These are phyloP conservation scores for Artibeus lituratus DNA, from an alignment of 2,797 vertebrate species.

Conservation along the genomic window DNA sequence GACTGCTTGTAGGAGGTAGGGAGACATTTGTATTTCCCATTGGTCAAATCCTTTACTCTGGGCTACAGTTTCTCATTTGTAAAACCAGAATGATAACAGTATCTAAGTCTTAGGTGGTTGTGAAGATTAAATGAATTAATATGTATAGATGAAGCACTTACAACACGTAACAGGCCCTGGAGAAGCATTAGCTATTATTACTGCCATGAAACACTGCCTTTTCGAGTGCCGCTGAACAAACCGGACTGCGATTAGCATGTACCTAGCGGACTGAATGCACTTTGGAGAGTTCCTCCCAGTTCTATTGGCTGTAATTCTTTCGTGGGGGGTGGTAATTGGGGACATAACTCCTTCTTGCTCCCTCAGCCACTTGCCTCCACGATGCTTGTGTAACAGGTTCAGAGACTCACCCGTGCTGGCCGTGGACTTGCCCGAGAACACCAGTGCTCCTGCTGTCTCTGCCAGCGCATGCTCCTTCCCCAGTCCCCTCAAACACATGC, in stretches of 20 bases:
- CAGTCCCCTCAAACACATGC: accelerated
- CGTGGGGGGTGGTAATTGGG: background rate
- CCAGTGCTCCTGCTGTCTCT: background rate
- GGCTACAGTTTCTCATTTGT: background rate
- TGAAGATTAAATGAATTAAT: background rate
- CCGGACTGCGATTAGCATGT: background rate
- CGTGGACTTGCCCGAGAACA: background rate
- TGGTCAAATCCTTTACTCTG: background rate
- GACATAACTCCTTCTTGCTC: background rate
- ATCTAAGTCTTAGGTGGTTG: background rate
- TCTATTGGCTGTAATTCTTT: background rate
- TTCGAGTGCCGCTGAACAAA: background rate
- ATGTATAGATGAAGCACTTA: background rate
- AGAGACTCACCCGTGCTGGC: background rate
- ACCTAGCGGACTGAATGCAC: background rate
- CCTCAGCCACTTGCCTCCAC: background rate
- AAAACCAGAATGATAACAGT: background rate
- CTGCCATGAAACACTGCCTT: background rate
- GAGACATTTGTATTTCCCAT: background rate
- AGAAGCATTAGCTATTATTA: background rate
- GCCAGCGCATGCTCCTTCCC: background rate
- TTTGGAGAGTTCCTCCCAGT: background rate
- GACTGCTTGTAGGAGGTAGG: background rate
- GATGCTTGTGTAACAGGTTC: background rate
- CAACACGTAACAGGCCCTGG: background rate